Evolutionary conservation across 2,888 invertebrate species (phyloP).

Genomic region (Dasypogon diadema): DNA sequence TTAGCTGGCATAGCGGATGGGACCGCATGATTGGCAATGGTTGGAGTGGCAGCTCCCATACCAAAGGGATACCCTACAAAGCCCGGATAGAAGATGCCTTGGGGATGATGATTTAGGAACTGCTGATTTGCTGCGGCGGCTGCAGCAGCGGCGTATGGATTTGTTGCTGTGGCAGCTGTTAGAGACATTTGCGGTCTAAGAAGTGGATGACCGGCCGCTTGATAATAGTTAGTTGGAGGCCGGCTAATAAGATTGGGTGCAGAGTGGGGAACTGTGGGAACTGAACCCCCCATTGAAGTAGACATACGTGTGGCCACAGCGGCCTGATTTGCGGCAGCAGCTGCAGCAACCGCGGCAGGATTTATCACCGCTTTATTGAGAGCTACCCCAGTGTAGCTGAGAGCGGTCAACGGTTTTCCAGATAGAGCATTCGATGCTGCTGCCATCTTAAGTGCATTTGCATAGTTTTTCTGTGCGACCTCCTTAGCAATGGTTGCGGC

Average conservation of each 20-base stretch:
- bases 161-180: slow-evolving; percentile 57
- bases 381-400: slow-evolving; percentile 79
- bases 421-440: slow-evolving; percentile 66
- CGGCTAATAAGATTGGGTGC: slow-evolving; percentile 39
- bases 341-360: slow-evolving; percentile 57
- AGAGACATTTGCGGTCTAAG: slow-evolving; percentile 57
- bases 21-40: slow-evolving; percentile 58
- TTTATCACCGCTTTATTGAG: slow-evolving; percentile 72
- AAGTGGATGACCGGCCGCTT: slow-evolving; percentile 53
- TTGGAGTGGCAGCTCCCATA: slow-evolving; percentile 66
- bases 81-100: slow-evolving; percentile 67
- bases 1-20: slow-evolving; percentile 50
- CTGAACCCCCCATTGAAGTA: not conserved
- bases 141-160: slow-evolving; percentile 60
- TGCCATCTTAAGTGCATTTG: slow-evolving; percentile 78
- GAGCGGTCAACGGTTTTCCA: slow-evolving; percentile 72
- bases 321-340: slow-evolving; percentile 58
- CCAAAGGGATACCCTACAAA: slow-evolving; percentile 70
- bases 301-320: slow-evolving; percentile 54
- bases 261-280: slow-evolving; percentile 32
- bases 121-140: slow-evolving; percentile 58
- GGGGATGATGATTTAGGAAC: slow-evolving; percentile 29
- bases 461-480: slow-evolving; percentile 86
- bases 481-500: slow-evolving; percentile 81
- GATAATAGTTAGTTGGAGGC: slow-evolving; percentile 37